Evolutionary conservation across 1,140 invertebrate genomes (phyloP), one percentile per base, ranked within the genome.

Genomic region (Tribolium castaneum): DNA sequence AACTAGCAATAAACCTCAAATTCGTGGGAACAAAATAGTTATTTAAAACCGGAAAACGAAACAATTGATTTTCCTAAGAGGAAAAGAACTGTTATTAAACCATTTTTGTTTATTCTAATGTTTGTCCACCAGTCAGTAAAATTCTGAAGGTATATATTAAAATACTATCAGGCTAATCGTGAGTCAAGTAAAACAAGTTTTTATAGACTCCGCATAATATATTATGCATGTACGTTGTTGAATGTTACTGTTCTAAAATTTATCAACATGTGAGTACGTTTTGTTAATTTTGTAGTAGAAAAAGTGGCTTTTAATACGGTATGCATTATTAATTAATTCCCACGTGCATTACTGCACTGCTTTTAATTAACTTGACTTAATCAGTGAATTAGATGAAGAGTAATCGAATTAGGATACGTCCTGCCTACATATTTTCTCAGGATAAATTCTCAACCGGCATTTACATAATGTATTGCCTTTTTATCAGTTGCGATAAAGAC

Each of bases 1-100:
- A 59, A 59, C 10, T 59, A 59, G 13, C 59, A 66, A 66, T 7
- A 66, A 66, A 35, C 25, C 25, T 12, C 59, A 35, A 34, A 50
- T 52, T 52, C 7, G 39, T 45, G 39, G 39, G 39, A 45, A 30
- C 25, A 30, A 30, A 30, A n/a, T 45, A 45, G 39, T 45, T 45
- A 45, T 45, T 45, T 45, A 45, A 45, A 10, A 45, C 39, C 39
- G 39, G 39, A 45, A 45, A 45, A n/a, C 39, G 9, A 30, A 45
- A 45, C 39, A 45, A 6, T 30, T 30, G 6, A 30, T 30, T 30
- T 30, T 30, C 25, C 25, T 30, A 45, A 45, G 39, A 7, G 39
- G 7, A 9, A 9, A 45, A 45, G 39, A 45, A 9, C 39, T n/a
- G 39, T 45, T 45, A 45, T 45, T 45, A 45, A 45, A 45, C 0